phyloP scores from a whole-genome alignment of 2,888 invertebrate species.

The Cephalotes varians region DNA sequence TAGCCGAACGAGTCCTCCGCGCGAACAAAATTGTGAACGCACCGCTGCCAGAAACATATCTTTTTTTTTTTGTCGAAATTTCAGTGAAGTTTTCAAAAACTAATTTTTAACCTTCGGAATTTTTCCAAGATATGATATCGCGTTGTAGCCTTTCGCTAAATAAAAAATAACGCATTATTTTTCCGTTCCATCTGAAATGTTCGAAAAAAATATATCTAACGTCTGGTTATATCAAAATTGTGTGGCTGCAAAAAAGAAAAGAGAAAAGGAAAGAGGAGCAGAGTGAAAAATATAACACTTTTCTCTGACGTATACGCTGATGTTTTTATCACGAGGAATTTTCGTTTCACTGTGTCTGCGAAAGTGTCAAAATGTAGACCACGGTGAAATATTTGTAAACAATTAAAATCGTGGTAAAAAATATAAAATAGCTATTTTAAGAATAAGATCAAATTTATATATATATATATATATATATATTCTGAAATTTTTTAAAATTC shows the following conservation, averaged over 20 bases:
- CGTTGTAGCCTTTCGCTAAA: background rate
- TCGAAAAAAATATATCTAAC: background rate
- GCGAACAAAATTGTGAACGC: background rate
- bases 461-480: background rate
- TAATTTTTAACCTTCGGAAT: background rate
- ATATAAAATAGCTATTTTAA: background rate
- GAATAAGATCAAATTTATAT: background rate
- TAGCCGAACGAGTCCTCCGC: background rate
- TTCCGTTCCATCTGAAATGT: background rate
- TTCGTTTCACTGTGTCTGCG: constrained; percentile 18
- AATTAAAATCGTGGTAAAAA: constrained; percentile 10
- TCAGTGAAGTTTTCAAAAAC: background rate
- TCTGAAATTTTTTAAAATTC: background rate
- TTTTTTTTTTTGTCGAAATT: background rate
- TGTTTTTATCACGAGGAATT: constrained; percentile 18
- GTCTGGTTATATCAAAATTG: background rate
- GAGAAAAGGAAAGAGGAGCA: background rate
- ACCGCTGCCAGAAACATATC: background rate
- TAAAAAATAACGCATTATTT: constrained; percentile 4
- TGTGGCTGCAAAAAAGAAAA: background rate
- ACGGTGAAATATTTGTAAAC: background rate
- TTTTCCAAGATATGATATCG: background rate
- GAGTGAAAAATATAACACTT: constrained; percentile 25
- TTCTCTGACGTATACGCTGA: constrained; percentile 21
- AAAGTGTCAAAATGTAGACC: constrained; percentile 18